phyloP scores from a whole-genome alignment of 1,140 invertebrate species.

The Macrostomum lignano region DNA sequence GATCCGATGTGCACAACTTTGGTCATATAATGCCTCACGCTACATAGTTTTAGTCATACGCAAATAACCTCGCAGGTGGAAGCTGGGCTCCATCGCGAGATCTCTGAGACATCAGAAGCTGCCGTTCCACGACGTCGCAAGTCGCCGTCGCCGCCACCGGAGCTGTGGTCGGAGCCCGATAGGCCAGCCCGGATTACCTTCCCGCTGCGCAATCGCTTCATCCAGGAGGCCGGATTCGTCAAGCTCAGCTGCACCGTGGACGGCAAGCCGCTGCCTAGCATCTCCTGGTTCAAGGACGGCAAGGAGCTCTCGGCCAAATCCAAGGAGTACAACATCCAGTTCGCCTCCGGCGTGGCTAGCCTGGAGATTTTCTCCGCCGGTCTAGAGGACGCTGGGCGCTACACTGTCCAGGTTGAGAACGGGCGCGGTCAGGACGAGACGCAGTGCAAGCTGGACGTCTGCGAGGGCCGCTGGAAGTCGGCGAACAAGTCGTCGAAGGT shows the following conservation, averaged over 20 bases:
- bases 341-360: constrained; percentile 61
- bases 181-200: constrained; percentile 65
- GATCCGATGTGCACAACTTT: too few species aligned
- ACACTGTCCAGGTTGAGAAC: constrained; percentile 67
- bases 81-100: too few species aligned
- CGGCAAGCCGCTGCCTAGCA: constrained; percentile 62
- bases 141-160: too few species aligned
- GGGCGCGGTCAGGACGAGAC: constrained; percentile 70
- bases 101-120: too few species aligned
- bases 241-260: constrained; percentile 85
- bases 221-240: constrained; percentile 44
- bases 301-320: not conserved
- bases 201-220: constrained; percentile 74
- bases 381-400: constrained; percentile 75
- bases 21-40: too few species aligned
- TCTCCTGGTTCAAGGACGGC: constrained; percentile 38
- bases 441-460: constrained; percentile 69
- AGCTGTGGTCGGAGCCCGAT: constrained; percentile 12
- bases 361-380: constrained; percentile 80
- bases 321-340: too few species aligned
- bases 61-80: too few species aligned
- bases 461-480: too few species aligned
- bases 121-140: too few species aligned
- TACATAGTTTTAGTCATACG: too few species aligned
- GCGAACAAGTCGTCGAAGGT: too few species aligned